Evolutionary conservation across 2,113 vertebrate species (phyloP).

Genomic region (Aphyosemion australe): DNA sequence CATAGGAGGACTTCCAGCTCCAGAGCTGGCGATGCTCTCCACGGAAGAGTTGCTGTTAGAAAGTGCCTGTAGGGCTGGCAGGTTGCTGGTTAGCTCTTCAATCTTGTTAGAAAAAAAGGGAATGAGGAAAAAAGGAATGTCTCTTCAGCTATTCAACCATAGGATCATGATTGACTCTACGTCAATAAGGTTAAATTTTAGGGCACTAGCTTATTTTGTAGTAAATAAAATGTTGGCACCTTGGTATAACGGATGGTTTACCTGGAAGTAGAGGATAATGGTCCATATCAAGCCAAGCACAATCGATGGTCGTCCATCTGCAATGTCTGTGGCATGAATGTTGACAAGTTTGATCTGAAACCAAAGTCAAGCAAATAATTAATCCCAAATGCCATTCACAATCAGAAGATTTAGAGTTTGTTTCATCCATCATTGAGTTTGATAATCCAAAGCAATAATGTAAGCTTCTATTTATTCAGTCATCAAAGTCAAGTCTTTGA

Average conservation of each 20-base stretch:
- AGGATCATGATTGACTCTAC: too few species aligned
- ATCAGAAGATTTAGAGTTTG: background rate
- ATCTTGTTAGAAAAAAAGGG: slow-evolving; percentile 80
- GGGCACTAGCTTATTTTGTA: slow-evolving; percentile 5
- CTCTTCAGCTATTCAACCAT: background rate
- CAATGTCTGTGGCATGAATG: slow-evolving; percentile 97
- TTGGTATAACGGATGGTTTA: slow-evolving; percentile 48
- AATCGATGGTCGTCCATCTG: slow-evolving; percentile 94
- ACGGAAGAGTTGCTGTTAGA: slow-evolving; percentile 91
- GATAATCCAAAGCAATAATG: background rate
- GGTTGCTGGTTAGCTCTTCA: slow-evolving; percentile 95
- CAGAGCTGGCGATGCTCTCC: slow-evolving; percentile 87
- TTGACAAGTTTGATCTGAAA: slow-evolving; percentile 97
- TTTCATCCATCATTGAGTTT: background rate
- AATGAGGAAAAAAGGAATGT: background rate
- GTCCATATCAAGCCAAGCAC: slow-evolving; percentile 97
- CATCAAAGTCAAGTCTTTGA: slow-evolving; percentile 60
- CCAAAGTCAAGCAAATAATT: slow-evolving; percentile 30
- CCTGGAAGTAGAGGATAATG: slow-evolving; percentile 98
- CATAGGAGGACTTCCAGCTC: slow-evolving; percentile 90
- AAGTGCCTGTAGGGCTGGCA: slow-evolving; percentile 87
- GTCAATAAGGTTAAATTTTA: background rate
- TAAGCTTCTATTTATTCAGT: slow-evolving; percentile 14
- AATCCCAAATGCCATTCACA: background rate
- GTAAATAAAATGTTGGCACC: background rate